Evolutionary conservation across 2,113 vertebrate species (phyloP), one percentile per base, ranked within the genome.

Genomic region (Planiliza haematocheilus): DNA sequence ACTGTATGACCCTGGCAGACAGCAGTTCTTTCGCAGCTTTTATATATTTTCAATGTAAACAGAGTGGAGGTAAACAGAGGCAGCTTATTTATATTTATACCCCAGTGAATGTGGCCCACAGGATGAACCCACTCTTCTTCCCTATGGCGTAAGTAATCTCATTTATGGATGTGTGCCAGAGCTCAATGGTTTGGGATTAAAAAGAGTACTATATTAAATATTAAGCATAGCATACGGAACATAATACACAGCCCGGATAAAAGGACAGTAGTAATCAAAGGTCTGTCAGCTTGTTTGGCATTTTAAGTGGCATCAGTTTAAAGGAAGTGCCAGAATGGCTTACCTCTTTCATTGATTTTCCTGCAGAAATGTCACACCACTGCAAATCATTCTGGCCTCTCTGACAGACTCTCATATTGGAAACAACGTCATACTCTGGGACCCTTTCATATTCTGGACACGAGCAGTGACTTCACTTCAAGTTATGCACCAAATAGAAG

Each of bases 331-430:
- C 61, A 11, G 13, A 72, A 21, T 17, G 17, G 55, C 14, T 43
- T 53, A 58, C 24, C 4, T 60, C 41, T 55, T 74, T 77, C 37
- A 72, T 71, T 14, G 38, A 70, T 77, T 43, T 65, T 72, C 85
- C 71, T 81, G 83, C 62, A 71, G 41, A 81, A 81, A 85, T 76
- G 67, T 77, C 75, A 74, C 24, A 7, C 75, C 63, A 63, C 61
- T 38, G 61, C 46, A 61, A 76, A 57, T 64, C 17, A 74, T 55
- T 53, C 38, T 51, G 17, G 43, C 36, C 51, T 39, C 16, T 4
- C 58, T 71, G 68, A 77, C 64, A 65, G 65, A 55, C 65, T 48
- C 53, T 42, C 34, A 7, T 30, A 76, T 58, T 17, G 57, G 37
- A 58, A 82, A 63, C 64, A 7, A 38, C 13, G 57, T 63, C 37